phyloP scores from a whole-genome alignment of 2,797 vertebrate genomes.

The Tarsius wallacei region DNA sequence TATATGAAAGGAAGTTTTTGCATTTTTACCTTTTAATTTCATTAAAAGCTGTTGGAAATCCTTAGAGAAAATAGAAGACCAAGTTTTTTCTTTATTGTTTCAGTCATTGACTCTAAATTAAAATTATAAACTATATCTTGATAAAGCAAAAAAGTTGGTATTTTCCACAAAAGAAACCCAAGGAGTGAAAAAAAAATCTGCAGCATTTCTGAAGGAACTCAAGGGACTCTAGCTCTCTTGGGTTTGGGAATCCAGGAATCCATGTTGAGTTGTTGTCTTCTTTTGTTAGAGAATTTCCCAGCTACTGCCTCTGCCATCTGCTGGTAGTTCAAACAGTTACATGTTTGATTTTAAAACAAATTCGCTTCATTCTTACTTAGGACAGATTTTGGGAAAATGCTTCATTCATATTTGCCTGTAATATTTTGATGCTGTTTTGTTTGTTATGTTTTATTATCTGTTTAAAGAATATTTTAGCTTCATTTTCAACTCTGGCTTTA shows the following conservation, averaged over 20 bases:
- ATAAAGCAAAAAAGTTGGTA: background rate
- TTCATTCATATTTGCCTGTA: slow-evolving; percentile 81
- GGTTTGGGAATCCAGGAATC: slow-evolving; percentile 27
- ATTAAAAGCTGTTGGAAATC: slow-evolving; percentile 32
- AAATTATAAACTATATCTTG: background rate
- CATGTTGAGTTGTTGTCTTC: slow-evolving; percentile 58
- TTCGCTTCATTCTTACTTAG: slow-evolving; percentile 84
- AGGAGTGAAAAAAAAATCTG: background rate
- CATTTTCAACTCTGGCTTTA: background rate
- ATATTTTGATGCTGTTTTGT: slow-evolving; percentile 83
- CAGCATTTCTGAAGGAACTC: slow-evolving; percentile 36
- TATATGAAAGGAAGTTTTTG: slow-evolving; percentile 15
- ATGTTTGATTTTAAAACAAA: slow-evolving; percentile 80
- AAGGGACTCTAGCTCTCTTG: background rate
- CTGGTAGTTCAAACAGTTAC: slow-evolving; percentile 87
- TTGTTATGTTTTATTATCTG: slow-evolving; percentile 79
- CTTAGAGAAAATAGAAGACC: background rate
- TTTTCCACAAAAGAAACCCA: slow-evolving; percentile 41
- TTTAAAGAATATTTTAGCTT: slow-evolving; percentile 35
- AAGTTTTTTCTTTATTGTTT: slow-evolving; percentile 23
- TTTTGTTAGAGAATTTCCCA: slow-evolving; percentile 85
- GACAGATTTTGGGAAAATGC: slow-evolving; percentile 67
- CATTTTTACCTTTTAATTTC: slow-evolving; percentile 38
- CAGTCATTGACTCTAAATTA: background rate
- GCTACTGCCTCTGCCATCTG: slow-evolving; percentile 91